Evolutionary conservation across 2,113 vertebrate genomes (phyloP).

Genomic region (Mionectes macconnelli): DNA sequence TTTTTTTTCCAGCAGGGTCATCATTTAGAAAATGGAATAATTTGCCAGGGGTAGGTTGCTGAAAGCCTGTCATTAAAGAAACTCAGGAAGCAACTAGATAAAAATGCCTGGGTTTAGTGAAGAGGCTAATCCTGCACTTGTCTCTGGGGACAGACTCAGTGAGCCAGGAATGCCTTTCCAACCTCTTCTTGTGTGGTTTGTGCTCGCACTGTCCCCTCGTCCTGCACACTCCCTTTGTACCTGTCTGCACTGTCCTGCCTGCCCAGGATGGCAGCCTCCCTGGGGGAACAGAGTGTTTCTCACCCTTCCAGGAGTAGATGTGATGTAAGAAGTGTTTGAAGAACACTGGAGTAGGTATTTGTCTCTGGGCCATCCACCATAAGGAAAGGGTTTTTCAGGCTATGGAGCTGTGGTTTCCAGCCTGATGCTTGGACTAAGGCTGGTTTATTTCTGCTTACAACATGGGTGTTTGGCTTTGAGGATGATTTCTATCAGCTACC

Average conservation of each 20-base stretch:
- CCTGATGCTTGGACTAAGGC: neutral
- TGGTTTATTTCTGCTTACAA: neutral
- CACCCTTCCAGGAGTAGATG: neutral
- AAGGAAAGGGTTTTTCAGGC: neutral
- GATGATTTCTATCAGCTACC: neutral
- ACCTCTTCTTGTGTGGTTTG: neutral
- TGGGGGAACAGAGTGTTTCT: neutral
- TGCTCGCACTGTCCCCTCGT: neutral
- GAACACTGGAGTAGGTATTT: neutral
- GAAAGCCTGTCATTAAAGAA: slow-evolving; percentile 16
- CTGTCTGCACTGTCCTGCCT: slow-evolving; percentile 11
- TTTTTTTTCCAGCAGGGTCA: neutral
- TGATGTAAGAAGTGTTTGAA: neutral
- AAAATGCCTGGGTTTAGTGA: neutral
- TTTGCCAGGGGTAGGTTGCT: slow-evolving; percentile 26
- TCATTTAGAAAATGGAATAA: slow-evolving; percentile 57
- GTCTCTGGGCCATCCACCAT: neutral
- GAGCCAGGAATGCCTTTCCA: neutral
- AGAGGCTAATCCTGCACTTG: neutral
- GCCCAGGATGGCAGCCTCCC: neutral
- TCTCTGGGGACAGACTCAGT: neutral
- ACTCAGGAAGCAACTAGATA: slow-evolving; percentile 28
- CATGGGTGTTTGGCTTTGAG: neutral
- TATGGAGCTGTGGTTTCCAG: neutral
- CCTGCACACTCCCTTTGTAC: slow-evolving; percentile 4